These are phyloP conservation scores for Prionace glauca DNA, from an alignment of 2,797 vertebrate species.

Conservation along the genomic window DNA sequence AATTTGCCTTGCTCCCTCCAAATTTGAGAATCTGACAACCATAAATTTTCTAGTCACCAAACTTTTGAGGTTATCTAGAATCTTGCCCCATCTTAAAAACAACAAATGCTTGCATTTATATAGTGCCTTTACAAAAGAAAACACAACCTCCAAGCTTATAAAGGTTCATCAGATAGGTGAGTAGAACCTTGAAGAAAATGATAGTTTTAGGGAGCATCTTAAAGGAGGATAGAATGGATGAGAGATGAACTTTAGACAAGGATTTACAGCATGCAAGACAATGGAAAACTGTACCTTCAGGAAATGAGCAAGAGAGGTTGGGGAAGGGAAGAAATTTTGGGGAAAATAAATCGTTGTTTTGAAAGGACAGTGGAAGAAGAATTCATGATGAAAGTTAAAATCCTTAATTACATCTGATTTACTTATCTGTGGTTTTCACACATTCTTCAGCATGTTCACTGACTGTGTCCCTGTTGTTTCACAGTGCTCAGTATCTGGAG, in stretches of 20 bases:
- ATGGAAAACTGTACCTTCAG: background rate
- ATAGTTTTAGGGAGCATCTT: background rate
- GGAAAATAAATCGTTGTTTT: background rate
- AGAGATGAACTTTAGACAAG: background rate
- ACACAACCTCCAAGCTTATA: background rate
- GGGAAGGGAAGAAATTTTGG: background rate
- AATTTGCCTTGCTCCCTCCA: background rate
- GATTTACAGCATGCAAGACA: background rate
- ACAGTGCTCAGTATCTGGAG: conserved; percentile 30
- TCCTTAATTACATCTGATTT: background rate
- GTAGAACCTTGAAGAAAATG: background rate
- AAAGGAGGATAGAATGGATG: background rate
- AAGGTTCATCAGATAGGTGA: background rate
- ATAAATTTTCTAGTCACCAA: background rate
- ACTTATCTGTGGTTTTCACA: background rate
- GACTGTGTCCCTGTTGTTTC: background rate
- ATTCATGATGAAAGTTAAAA: background rate
- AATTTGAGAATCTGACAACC: background rate
- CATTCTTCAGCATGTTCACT: background rate
- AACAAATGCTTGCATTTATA: background rate
- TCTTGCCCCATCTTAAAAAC: background rate
- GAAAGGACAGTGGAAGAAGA: background rate
- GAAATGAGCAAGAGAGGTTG: background rate
- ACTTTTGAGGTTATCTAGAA: background rate
- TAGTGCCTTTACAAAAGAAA: background rate